Percentiles rank a stretch among this genome's conserved stretches.
Evolutionary conservation across 2,888 invertebrate species (phyloP).

Genomic region (Plusia festucae): DNA sequence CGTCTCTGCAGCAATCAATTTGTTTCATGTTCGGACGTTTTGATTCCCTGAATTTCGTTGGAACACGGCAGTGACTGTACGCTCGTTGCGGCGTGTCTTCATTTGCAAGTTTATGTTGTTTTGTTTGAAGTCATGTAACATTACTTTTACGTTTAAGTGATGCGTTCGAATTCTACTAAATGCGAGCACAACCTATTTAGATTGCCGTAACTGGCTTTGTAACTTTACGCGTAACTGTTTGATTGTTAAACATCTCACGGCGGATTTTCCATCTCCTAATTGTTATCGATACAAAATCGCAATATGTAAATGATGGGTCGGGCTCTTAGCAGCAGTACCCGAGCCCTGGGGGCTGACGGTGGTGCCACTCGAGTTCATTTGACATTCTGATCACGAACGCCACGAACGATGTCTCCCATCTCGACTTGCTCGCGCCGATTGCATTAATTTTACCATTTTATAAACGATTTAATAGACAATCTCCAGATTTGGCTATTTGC

Average conservation of each 20-base stretch:
- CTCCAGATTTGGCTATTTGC: constrained; percentile 78
- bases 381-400: constrained; percentile 85
- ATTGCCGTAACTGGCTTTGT: constrained; percentile 45
- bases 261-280: constrained; percentile 76
- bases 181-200: constrained; percentile 45
- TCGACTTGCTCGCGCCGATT: constrained; percentile 84
- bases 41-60: constrained; percentile 83
- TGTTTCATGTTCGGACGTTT: constrained; percentile 86
- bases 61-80: constrained; percentile 71
- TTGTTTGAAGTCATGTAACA: constrained; percentile 70
- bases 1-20: constrained; percentile 86
- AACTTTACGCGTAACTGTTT: constrained; percentile 48
- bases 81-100: constrained; percentile 80
- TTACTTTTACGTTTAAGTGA: constrained; percentile 62
- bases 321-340: constrained; percentile 67
- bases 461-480: constrained; percentile 88
- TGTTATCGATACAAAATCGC: constrained; percentile 84
- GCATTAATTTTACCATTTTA: constrained; percentile 88
- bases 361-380: constrained; percentile 77
- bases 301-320: constrained; percentile 84
- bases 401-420: constrained; percentile 86
- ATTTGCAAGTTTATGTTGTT: constrained; percentile 80
- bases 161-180: constrained; percentile 53
- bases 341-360: constrained; percentile 67
- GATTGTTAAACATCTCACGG: constrained; percentile 65